phyloP scores from a whole-genome alignment of 2,113 vertebrate species.

The Trachemys scripta region DNA sequence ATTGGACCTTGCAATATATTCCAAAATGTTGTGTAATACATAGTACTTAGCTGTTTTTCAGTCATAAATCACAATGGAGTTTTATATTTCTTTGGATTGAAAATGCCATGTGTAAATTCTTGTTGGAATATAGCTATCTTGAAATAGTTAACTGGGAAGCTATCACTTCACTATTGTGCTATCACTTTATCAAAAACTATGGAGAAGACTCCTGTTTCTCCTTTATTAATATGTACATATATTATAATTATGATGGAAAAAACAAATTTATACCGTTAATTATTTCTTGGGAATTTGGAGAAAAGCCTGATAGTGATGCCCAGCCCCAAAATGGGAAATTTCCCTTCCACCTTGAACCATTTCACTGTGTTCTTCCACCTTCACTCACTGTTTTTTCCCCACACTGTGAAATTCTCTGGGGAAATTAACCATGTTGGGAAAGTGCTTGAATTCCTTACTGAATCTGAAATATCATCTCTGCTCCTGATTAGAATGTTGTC shows the following conservation, averaged over 20 bases:
- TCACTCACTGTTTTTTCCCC: background rate
- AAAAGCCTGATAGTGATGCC: background rate
- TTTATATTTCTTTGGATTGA: background rate
- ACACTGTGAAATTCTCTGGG: background rate
- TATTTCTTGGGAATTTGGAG: background rate
- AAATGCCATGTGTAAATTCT: background rate
- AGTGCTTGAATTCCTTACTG: background rate
- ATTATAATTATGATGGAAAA: fast-evolving
- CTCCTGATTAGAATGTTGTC: background rate
- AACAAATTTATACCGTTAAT: background rate
- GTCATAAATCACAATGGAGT: background rate
- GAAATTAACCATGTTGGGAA: background rate
- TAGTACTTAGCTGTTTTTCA: background rate
- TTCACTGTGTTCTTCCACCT: background rate
- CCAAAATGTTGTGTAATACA: background rate
- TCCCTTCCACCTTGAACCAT: background rate
- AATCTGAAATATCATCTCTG: background rate
- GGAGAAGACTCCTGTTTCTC: background rate
- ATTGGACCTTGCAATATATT: background rate
- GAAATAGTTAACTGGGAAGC: background rate
- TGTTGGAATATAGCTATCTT: background rate
- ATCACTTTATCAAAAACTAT: background rate
- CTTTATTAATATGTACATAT: background rate
- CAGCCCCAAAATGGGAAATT: background rate
- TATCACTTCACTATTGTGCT: background rate